phyloP scores from a whole-genome alignment of 2,888 invertebrate species.

The Netelia inedita region DNA sequence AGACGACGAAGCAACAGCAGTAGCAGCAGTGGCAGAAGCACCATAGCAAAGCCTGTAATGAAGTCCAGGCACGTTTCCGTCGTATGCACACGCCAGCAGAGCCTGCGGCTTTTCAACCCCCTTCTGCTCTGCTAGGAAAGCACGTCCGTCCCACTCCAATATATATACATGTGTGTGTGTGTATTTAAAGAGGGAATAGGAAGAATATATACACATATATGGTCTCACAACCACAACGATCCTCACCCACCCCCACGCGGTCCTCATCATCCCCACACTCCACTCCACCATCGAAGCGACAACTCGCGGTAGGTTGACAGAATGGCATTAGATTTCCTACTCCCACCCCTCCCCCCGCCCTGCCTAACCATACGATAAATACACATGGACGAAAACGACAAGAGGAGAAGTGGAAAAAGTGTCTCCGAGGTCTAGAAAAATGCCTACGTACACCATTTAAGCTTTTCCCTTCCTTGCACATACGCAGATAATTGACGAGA shows the following conservation, averaged over 20 bases:
- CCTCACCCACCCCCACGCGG: constrained; percentile 40
- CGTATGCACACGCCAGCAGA: constrained; percentile 80
- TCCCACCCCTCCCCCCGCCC: constrained; percentile 19
- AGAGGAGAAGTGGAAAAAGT: background rate
- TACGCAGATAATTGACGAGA: constrained; percentile 9
- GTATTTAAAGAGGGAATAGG: background rate
- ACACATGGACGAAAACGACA: background rate
- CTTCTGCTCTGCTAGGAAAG: constrained; percentile 53
- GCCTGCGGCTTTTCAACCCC: constrained; percentile 79
- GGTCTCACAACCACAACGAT: constrained; percentile 33
- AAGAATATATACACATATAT: background rate
- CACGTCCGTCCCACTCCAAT: constrained; percentile 61
- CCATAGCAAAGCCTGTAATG: constrained; percentile 73
- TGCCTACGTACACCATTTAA: constrained; percentile 14
- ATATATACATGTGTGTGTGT: constrained; percentile 6
- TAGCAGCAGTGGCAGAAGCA: constrained; percentile 38
- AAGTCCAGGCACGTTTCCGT: constrained; percentile 81
- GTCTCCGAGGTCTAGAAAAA: constrained; percentile 5
- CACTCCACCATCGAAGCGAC: constrained; percentile 18
- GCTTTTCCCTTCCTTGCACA: background rate
- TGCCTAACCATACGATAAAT: constrained; percentile 12
- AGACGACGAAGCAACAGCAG: constrained; percentile 30
- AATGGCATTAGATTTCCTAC: constrained; percentile 72
- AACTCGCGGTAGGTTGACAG: constrained; percentile 73
- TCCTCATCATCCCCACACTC: constrained; percentile 16